These are phyloP conservation scores for Holcopasites calliopsidis DNA, from an alignment of 1,140 invertebrate species.

Conservation along the genomic window DNA sequence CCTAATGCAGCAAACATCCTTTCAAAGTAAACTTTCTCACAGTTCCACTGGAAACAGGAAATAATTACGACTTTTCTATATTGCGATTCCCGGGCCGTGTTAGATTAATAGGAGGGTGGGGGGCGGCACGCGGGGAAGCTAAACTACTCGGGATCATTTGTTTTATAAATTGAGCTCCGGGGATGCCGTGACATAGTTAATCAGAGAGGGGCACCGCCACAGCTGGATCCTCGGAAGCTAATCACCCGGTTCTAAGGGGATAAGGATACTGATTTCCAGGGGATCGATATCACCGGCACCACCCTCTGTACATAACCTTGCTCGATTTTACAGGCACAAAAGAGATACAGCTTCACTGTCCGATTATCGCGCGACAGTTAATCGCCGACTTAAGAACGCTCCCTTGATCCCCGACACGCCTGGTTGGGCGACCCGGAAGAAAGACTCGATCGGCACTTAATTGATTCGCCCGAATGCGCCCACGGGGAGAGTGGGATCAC, in stretches of 20 bases:
- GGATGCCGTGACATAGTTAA: not conserved
- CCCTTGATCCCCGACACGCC: too few relatives aligned
- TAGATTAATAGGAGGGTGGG: too few relatives aligned
- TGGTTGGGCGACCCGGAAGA: too few relatives aligned
- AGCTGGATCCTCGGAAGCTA: not conserved
- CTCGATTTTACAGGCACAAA: too few relatives aligned
- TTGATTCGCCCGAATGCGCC: conserved; percentile 29
- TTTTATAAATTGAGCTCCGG: conserved; percentile 11
- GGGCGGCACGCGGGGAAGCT: too few relatives aligned
- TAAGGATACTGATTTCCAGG: not conserved
- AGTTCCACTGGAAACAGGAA: not conserved
- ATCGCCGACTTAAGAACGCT: too few relatives aligned
- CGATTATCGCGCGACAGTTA: too few relatives aligned
- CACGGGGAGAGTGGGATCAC: not conserved
- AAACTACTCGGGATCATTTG: not conserved
- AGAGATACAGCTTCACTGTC: too few relatives aligned
- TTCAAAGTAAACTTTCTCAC: too few relatives aligned
- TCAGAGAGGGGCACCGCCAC: not conserved
- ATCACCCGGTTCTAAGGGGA: not conserved
- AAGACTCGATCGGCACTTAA: conserved; percentile 30
- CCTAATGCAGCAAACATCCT: not conserved
- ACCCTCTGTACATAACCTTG: too few relatives aligned
- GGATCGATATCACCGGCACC: too few relatives aligned
- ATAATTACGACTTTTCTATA: not conserved
- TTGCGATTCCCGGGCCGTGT: not conserved